Evolutionary conservation across 2,888 invertebrate species (phyloP).

Genomic region (Phaedon cochleariae): DNA sequence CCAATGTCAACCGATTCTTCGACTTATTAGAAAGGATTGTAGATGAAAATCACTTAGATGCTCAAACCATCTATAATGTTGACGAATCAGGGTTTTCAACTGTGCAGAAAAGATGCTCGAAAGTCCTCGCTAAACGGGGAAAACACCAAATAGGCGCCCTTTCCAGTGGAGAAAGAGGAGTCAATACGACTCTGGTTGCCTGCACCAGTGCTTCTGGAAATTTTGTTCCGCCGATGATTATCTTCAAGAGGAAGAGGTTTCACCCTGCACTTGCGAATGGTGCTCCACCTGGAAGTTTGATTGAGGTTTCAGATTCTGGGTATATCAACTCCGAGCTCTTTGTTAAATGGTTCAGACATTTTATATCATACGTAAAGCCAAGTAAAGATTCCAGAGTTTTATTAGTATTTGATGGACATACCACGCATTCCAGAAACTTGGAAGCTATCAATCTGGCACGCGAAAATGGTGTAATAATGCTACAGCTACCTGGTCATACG

Average conservation of each 20-base stretch:
- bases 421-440: conserved; percentile 22
- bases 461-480: conserved; percentile 6
- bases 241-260: too few relatives aligned
- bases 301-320: too few relatives aligned
- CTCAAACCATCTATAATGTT: conserved; percentile 24
- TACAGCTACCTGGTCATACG: conserved; percentile 23
- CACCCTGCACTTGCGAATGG: background rate
- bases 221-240: conserved; percentile 37
- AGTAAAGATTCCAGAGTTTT: conserved; percentile 2
- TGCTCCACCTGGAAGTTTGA: too few relatives aligned
- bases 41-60: conserved; percentile 16
- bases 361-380: background rate
- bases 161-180: conserved; percentile 39
- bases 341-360: background rate
- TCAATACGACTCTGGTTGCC: conserved; percentile 42
- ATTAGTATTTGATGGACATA: conserved; percentile 12
- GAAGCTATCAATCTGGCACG: conserved; percentile 14
- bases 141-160: conserved; percentile 34
- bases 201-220: conserved; percentile 35
- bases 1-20: background rate
- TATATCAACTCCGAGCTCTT: background rate
- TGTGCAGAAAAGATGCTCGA: conserved; percentile 19
- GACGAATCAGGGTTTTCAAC: conserved; percentile 33
- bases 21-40: conserved; percentile 18
- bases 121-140: conserved; percentile 25